These are phyloP conservation scores for Tragulus kanchil DNA, from an alignment of 2,113 vertebrate species.

Conservation along the genomic window DNA sequence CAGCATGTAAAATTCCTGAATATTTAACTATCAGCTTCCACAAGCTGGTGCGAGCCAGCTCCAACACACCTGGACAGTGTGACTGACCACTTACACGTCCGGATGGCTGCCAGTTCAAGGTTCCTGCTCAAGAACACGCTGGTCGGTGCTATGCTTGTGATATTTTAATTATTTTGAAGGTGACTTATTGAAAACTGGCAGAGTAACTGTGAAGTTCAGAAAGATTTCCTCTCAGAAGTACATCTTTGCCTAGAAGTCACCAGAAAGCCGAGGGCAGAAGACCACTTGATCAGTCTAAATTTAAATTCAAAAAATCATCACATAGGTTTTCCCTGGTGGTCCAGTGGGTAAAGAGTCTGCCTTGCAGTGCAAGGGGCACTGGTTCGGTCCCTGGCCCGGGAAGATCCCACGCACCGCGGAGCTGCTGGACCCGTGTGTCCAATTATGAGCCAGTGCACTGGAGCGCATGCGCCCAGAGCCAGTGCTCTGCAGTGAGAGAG, in stretches of 20 bases:
- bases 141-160: not conserved
- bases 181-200: not conserved
- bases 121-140: accelerated
- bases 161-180: not conserved
- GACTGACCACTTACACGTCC: accelerated
- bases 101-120: accelerated
- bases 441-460: no score
- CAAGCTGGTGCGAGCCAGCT: not conserved
- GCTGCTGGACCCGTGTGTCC: no score
- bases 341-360: no score
- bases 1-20: not conserved
- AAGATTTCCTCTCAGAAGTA: not conserved
- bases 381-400: no score
- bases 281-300: not conserved
- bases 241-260: not conserved
- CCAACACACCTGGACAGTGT: accelerated
- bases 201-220: not conserved
- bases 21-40: not conserved
- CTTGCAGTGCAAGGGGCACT: no score
- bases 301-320: slow-evolving; percentile 21
- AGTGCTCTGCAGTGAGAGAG: no score
- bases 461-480: no score
- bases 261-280: not conserved
- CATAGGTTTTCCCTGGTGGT: not conserved
- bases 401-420: no score